Evolutionary conservation across 2,113 vertebrate genomes (phyloP).

Genomic region (Tetrao urogallus): DNA sequence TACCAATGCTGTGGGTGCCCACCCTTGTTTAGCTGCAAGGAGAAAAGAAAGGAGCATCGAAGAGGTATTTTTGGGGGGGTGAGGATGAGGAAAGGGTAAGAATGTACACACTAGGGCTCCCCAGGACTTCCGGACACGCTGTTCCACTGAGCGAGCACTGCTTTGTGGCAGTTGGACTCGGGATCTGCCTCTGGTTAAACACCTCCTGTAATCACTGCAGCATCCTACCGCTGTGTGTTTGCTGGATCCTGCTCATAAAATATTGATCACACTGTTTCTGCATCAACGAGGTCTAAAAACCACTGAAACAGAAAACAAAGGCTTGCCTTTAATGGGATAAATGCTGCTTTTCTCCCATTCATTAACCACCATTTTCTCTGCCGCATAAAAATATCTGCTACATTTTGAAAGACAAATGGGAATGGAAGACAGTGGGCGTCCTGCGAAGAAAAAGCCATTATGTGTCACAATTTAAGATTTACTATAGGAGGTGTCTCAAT

Average conservation of each 20-base stretch:
- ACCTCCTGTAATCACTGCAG: neutral
- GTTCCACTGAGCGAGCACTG: neutral
- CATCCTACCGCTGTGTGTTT: neutral
- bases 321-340: constrained; percentile 18
- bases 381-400: neutral
- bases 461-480: constrained; percentile 36
- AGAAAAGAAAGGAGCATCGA: neutral
- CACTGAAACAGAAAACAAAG: constrained; percentile 2
- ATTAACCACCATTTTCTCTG: constrained; percentile 29
- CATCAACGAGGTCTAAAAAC: neutral
- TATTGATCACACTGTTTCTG: constrained; percentile 36
- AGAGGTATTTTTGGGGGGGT: neutral
- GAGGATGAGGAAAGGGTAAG: neutral
- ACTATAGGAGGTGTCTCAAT: neutral
- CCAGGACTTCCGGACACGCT: neutral
- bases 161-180: neutral
- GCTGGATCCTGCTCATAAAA: constrained; percentile 25
- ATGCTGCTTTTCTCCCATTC: neutral
- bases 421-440: neutral
- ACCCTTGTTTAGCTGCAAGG: neutral
- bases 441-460: neutral
- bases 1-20: neutral
- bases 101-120: neutral
- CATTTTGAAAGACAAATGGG: neutral
- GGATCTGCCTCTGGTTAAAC: neutral